Evolutionary conservation across 2,113 vertebrate genomes (phyloP).

Genomic region (Pica pica): DNA sequence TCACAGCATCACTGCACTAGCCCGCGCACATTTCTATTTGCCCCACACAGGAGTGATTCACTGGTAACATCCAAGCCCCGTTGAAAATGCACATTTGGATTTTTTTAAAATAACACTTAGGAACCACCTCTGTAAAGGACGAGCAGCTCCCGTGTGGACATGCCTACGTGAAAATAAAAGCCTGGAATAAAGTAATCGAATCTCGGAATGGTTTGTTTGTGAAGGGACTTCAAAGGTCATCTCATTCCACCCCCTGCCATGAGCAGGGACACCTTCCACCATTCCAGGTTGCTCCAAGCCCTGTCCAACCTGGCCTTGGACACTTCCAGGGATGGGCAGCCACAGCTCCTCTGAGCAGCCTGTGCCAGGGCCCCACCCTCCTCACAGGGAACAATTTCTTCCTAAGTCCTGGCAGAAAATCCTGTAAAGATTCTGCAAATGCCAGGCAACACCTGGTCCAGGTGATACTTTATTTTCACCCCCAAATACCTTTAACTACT

Average conservation of each 20-base stretch:
- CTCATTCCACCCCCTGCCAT: background rate
- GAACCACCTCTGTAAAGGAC: background rate
- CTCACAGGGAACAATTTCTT: background rate
- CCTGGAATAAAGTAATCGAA: background rate
- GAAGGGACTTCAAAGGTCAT: background rate
- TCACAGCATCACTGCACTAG: background rate
- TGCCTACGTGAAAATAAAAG: background rate
- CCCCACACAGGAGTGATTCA: background rate
- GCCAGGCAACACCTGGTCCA: background rate
- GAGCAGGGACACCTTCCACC: background rate
- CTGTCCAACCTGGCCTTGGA: background rate
- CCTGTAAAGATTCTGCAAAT: background rate
- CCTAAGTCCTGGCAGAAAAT: background rate
- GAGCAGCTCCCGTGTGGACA: fast-evolving
- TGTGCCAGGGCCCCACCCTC: background rate
- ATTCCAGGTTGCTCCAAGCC: background rate
- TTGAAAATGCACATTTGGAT: background rate
- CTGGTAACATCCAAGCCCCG: background rate
- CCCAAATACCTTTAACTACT: background rate
- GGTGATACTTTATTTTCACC: background rate
- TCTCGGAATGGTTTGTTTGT: background rate
- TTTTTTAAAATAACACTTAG: background rate
- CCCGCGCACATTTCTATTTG: background rate
- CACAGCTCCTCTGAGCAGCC: background rate
- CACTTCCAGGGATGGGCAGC: background rate